Evolutionary conservation across 2,113 vertebrate species (phyloP), one percentile per base, ranked within the genome.

Genomic region (Chaetorhynchus papuensis): DNA sequence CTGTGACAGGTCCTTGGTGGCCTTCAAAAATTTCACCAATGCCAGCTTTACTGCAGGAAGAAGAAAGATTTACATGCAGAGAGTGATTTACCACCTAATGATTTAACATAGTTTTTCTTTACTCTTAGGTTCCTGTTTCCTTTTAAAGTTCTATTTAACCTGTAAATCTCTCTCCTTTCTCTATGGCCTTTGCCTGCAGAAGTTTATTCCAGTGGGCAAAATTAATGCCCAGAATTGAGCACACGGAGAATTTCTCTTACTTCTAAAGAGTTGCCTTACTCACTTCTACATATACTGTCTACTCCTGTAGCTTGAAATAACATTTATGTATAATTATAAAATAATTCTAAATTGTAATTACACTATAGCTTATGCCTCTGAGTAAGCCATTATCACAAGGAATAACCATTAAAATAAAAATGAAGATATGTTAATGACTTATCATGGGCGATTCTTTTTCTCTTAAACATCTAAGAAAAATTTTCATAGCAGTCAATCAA

Each of bases 21-120:
- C 99, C 99, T 97, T 99, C 99, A 44, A 99, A 99, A 97, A 99
- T 99, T 96, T 99, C 99, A 86, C 98, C 99, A 81, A 99, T 99
- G 42, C 99, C 99, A 15, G 99, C 99, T 98, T 99, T 99, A 97
- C 99, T 99, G 98, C 33, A 89, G 39, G 91, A 91, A 71, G 90
- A 96, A 77, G 86, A 56, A 49, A 85, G 22, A 88, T 63, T 83
- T 42, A 20, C 28, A 78, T 83, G 65, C 71, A 91, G 50, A 57
- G 66, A 80, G 20, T 26, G 64, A 68, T 70, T 82, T 63, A 78
- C 39, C 24, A 74, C 13, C 24, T 47, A 35, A 30, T 35, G 54
- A 50, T 68, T 80, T 80, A 77, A 78, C 10, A 77, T 13, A 0
- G 21, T 57, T 69, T 91, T 82, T 56, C 37, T 89, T 72, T 66